These are phyloP conservation scores for Aplodontia rufa DNA, from an alignment of 2,113 vertebrate genomes.

Conservation along the genomic window DNA sequence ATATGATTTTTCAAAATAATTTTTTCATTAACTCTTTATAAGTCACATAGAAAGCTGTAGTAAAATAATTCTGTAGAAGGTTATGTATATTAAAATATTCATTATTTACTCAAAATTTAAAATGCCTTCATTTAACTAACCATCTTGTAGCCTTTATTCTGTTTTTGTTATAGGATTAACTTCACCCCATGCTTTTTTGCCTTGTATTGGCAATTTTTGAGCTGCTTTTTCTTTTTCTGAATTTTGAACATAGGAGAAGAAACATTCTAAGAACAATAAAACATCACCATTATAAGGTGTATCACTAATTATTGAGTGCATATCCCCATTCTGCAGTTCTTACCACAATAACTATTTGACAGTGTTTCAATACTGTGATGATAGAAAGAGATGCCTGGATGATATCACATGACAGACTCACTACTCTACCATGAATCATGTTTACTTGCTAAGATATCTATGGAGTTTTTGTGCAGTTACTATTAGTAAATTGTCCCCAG, in stretches of 20 bases:
- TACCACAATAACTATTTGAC: not conserved
- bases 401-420: not conserved
- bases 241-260: conserved; percentile 40
- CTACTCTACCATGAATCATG: not conserved
- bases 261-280: not conserved
- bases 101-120: not conserved
- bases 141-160: not conserved
- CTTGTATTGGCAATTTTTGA: not conserved
- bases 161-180: not conserved
- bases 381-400: not conserved
- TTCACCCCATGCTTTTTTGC: not conserved
- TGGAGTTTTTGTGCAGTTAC: not conserved
- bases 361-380: not conserved
- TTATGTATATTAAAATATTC: not conserved
- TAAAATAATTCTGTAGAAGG: not conserved
- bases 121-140: not conserved
- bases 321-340: not conserved
- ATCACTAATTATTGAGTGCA: not conserved
- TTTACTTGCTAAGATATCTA: not conserved
- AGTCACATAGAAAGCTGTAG: not conserved
- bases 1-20: conserved; percentile 43
- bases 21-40: conserved; percentile 62
- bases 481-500: not conserved
- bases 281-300: not conserved
- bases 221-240: not conserved